These are phyloP conservation scores for Caenorhabditis macrosperma DNA, from an alignment of 2,888 invertebrate species.

Conservation along the genomic window DNA sequence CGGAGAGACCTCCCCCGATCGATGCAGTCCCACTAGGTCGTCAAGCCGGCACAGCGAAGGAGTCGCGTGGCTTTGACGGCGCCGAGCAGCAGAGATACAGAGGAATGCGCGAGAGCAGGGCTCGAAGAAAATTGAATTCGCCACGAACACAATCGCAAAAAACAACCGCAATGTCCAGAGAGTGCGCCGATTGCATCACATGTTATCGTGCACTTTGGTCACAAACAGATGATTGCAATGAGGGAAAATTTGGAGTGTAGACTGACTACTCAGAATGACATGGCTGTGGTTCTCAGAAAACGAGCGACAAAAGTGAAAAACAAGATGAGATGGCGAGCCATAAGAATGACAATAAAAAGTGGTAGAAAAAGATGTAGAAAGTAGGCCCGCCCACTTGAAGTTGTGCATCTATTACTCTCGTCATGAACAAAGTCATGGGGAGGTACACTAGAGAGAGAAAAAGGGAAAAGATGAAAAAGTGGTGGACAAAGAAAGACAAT, in stretches of 20 bases:
- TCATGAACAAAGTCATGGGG: too few species aligned
- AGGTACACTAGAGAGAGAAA: background rate
- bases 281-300: too few species aligned
- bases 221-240: background rate
- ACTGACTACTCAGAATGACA: background rate
- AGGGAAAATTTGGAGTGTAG: background rate
- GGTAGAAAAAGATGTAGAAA: too few species aligned
- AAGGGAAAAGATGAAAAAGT: background rate
- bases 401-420: too few species aligned
- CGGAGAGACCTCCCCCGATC: slow-evolving; percentile 24
- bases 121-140: background rate
- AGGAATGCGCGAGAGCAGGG: background rate
- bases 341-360: too few species aligned
- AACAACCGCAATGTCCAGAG: background rate
- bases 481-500: background rate
- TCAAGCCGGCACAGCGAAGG: slow-evolving; percentile 7
- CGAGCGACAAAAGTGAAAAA: too few species aligned
- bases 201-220: background rate
- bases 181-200: slow-evolving; percentile 12
- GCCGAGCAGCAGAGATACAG: background rate
- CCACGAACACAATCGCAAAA: background rate
- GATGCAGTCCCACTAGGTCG: slow-evolving; percentile 13
- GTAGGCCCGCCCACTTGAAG: too few species aligned
- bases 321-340: too few species aligned
- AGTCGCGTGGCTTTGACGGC: slow-evolving; percentile 3